Base-by-base conservation (phyloP, 2,888 invertebrate species). In the Trichopria drosophilae region DNA sequence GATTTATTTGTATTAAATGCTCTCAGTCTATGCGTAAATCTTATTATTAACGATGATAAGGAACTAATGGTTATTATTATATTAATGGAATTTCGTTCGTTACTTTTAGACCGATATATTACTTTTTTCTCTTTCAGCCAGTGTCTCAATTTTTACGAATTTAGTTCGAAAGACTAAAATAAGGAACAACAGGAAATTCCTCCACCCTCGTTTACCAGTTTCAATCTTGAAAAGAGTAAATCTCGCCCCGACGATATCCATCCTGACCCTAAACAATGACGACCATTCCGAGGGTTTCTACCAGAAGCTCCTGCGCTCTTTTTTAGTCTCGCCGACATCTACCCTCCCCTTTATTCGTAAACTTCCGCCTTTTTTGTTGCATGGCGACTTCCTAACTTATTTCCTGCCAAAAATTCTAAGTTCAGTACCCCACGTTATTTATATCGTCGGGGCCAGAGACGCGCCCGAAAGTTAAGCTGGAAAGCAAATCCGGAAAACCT, bases 151-250 rank as follows among this genome's bases (percentile, higher is more conserved):
- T n/a, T n/a, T n/a, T n/a, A n/a, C n/a, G n/a, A n/a, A n/a, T n/a
- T n/a, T n/a, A n/a, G n/a, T n/a, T n/a, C n/a, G n/a, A n/a, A n/a
- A n/a, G n/a, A n/a, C n/a, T n/a, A n/a, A n/a, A n/a, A n/a, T n/a
- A n/a, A n/a, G n/a, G n/a, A n/a, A n/a, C n/a, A n/a, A n/a, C n/a
- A n/a, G n/a, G n/a, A n/a, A n/a, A n/a, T n/a, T n/a, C n/a, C n/a
- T 65, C 58, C 57, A 62, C 59, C 60, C 60, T 44, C 57, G 60
- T 67, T 62, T n/a, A n/a, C 59, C 62, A 67, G 68, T 66, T 66
- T 63, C 59, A 60, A 62, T 48, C 39, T 55, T 51, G 55, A 61
- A 62, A 64, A 66, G 65, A 67, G 69, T 60, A 51, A 56, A 64
- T 66, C 61, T 59, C 36, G 23, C 43, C 31, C 51, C 60, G n/a